Conservation (phyloP, 2,888 invertebrate species). For the Buathra laborator region DNA sequence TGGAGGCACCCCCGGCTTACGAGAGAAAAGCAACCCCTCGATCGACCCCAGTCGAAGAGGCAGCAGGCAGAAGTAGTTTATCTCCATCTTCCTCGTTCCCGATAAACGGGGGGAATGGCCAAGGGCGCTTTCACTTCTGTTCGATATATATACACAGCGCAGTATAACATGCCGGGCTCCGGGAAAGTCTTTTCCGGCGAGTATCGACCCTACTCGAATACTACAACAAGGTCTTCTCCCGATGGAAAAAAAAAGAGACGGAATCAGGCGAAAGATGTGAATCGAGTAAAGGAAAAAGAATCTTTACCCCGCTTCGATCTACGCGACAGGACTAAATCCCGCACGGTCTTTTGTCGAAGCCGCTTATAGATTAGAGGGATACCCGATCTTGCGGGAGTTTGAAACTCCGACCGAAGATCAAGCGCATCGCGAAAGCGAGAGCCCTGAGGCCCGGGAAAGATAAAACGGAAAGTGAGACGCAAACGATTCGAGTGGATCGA, state of each 20-base stretch:
- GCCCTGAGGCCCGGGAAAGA: conserved; percentile 46
- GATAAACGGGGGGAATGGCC: conserved; percentile 43
- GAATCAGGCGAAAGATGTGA: not conserved
- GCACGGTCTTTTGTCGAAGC: not conserved
- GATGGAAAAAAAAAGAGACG: conserved; percentile 19
- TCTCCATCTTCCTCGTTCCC: conserved; percentile 48
- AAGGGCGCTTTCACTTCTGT: conserved; percentile 46
- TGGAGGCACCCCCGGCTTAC: conserved; percentile 34
- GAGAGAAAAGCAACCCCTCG: conserved; percentile 33
- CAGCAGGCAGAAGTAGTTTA: conserved; percentile 41
- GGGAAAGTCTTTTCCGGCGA: conserved; percentile 38
- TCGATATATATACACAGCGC: not conserved
- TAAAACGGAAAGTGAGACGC: conserved; percentile 30
- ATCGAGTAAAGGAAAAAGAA: conserved; percentile 14
- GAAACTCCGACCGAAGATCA: conserved; percentile 64
- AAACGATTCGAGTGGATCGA: conserved; percentile 42
- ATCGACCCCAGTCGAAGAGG: conserved; percentile 43
- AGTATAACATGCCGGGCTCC: not conserved
- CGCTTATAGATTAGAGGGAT: not conserved
- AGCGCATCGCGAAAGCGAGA: conserved; percentile 63
- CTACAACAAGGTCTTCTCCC: conserved; percentile 41
- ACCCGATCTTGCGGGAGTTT: conserved; percentile 49
- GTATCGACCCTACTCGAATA: conserved; percentile 40
- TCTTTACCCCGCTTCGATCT: conserved; percentile 64
- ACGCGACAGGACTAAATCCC: conserved; percentile 52